phyloP scores from a whole-genome alignment of 2,797 vertebrate genomes.

The Babyrousa celebensis region DNA sequence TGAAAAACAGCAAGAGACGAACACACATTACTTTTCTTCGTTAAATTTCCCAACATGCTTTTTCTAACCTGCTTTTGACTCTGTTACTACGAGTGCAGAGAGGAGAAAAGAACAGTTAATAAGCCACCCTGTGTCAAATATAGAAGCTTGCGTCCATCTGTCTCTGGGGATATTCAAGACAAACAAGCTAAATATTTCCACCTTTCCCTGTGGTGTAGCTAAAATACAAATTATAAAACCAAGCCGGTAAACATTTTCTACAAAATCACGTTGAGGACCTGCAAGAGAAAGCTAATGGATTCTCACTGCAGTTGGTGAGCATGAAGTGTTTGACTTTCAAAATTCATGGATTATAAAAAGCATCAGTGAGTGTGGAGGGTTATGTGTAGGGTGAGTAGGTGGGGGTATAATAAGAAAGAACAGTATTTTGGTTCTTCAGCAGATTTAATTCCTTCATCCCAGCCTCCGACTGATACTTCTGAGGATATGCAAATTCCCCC shows the following conservation, averaged over 20 bases:
- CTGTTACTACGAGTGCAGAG: background rate
- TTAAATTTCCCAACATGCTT: constrained; percentile 73
- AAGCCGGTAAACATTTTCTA: constrained; percentile 20
- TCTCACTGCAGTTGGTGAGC: constrained; percentile 38
- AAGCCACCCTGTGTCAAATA: constrained; percentile 11
- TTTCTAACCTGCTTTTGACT: constrained; percentile 70
- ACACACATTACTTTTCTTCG: constrained; percentile 61
- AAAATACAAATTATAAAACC: constrained; percentile 55
- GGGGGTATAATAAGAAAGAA: constrained; percentile 82
- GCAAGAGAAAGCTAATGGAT: constrained; percentile 34
- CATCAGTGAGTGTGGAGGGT: constrained; percentile 51
- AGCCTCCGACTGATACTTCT: constrained; percentile 63
- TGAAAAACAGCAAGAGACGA: constrained; percentile 62
- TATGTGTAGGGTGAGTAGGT: constrained; percentile 76
- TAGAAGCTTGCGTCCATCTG: background rate
- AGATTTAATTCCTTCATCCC: constrained; percentile 76
- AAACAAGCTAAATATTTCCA: background rate
- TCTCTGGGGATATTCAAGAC: background rate
- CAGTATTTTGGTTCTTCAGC: constrained; percentile 76
- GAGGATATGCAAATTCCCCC: constrained; percentile 46
- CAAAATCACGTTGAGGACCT: constrained; percentile 56
- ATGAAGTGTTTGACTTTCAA: constrained; percentile 67
- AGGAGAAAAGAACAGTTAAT: background rate
- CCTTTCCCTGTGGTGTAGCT: background rate
- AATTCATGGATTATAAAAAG: constrained; percentile 78